A percentile compares a stretch with the other conserved stretches of the same genome.
phyloP scores from a whole-genome alignment of 1,140 invertebrate species.

The Galleria mellonella region DNA sequence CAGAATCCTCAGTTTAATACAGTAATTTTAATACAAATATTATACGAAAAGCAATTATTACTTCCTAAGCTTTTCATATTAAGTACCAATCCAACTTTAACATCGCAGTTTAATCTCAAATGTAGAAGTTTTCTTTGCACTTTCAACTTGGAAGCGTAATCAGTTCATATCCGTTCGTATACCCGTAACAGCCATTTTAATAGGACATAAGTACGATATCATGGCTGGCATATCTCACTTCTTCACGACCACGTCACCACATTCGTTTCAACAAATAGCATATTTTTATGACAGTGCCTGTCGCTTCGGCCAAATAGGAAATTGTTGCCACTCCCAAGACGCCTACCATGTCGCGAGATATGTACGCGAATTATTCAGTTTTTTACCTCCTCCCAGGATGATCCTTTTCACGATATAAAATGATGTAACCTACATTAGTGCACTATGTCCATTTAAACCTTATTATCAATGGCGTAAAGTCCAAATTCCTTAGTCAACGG shows the following conservation, averaged over 20 bases:
- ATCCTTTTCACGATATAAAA: conserved; percentile 20
- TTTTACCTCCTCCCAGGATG: conserved; percentile 44
- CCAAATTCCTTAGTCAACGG: conserved; percentile 2
- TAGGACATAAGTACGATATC: too few relatives aligned
- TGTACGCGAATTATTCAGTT: conserved; percentile 61
- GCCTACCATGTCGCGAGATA: conserved; percentile 44
- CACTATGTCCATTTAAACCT: conserved; percentile 11
- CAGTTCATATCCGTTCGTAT: too few relatives aligned
- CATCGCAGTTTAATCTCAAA: too few relatives aligned
- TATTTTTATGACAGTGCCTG: conserved; percentile 37
- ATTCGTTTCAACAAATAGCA: conserved; percentile 35
- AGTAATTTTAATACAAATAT: too few relatives aligned
- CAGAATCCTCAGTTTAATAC: too few relatives aligned
- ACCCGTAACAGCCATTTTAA: too few relatives aligned
- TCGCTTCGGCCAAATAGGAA: conserved; percentile 47
- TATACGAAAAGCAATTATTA: too few relatives aligned
- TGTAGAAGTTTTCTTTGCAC: too few relatives aligned
- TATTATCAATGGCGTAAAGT: conserved; percentile 9
- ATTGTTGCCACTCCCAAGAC: conserved; percentile 50
- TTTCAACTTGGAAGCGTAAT: too few relatives aligned
- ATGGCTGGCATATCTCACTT: not conserved
- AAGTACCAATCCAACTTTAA: too few relatives aligned
- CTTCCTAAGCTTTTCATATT: too few relatives aligned
- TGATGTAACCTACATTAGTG: conserved; percentile 16
- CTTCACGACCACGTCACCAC: conserved; percentile 28